phyloP scores from a whole-genome alignment of 2,113 vertebrate species.

The Leptobrachium leishanense region DNA sequence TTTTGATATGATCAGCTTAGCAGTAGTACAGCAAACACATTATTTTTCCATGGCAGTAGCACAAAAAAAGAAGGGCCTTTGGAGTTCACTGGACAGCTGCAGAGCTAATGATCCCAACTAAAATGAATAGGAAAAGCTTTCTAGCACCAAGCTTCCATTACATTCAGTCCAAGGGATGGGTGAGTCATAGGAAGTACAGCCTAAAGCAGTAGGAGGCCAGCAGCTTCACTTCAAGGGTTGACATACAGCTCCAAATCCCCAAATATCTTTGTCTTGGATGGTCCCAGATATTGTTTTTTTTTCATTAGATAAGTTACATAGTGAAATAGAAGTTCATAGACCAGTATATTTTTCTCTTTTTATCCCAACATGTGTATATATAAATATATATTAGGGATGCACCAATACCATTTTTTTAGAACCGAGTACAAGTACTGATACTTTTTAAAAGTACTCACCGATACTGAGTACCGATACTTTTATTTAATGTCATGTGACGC shows the following conservation, averaged over 20 bases:
- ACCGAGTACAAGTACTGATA: too few relatives aligned
- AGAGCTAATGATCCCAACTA: constrained; percentile 1
- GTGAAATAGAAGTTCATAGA: too few relatives aligned
- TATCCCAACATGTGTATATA: too few relatives aligned
- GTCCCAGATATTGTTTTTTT: too few relatives aligned
- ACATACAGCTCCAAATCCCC: background rate
- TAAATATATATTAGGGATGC: too few relatives aligned
- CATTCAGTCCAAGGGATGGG: background rate
- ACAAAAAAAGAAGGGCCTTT: background rate
- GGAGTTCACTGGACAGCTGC: background rate
- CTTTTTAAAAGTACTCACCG: too few relatives aligned
- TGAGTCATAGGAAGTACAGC: background rate
- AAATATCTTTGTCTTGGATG: too few relatives aligned
- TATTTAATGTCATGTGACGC: too few relatives aligned
- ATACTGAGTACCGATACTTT: too few relatives aligned
- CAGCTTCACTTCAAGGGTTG: background rate
- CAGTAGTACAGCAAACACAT: background rate
- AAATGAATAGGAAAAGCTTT: constrained; percentile 4
- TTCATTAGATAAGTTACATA: too few relatives aligned
- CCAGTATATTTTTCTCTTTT: too few relatives aligned
- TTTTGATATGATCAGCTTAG: background rate
- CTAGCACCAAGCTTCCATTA: background rate
- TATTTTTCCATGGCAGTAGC: background rate
- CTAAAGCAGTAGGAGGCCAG: background rate
- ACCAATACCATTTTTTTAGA: too few relatives aligned